Evolutionary conservation across 2,888 invertebrate species (phyloP), one percentile per base, ranked within the genome.

Genomic region (Orthonychiurus folsomi): DNA sequence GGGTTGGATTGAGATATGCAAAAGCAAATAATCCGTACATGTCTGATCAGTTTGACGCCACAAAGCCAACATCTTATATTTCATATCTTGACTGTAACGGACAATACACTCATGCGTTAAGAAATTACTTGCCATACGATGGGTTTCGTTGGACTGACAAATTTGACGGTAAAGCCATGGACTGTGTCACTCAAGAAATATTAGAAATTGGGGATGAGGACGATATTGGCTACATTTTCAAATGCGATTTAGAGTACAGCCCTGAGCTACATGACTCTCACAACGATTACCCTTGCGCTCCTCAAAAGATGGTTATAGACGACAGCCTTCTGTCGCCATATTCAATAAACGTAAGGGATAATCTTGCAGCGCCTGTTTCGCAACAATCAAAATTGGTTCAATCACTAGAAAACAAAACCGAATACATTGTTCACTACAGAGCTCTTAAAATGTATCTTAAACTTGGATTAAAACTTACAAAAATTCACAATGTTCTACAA

Each of bases 1-100:
- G 25, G 37, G 67, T 67, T 15, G 23, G 66, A n/a, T 61, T 69
- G 26, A 56, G 73, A 25, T 59, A 66, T 47, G 63, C 67, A 15
- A 64, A 52, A 21, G 67, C 67, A 1, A 64, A 69, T 21, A 67
- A 69, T 25, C 60, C 56, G 24, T 63, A 66, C 50, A 28, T 67
- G 37, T 9, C 5, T 5, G 15, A 53, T 23, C 2, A 52, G 24
- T 50, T 23, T 59, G 3, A 20, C 48, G 3, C 5, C 2, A 2
- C 5, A 37, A 55, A 15, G 50, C 61, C 48, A 1, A 65, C 48
- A n/a, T 62, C 66, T 9, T 28, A 65, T 12, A 63, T 63, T 25
- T 59, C 54, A 20, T 37, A 37, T 15, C 15, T 37, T 5, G 67
- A 67, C 56, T 47, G 50, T 3, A 61, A 21, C 1, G 60, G 59